These are phyloP conservation scores for Bellardia bayeri DNA, from an alignment of 2,888 invertebrate genomes.

Conservation along the genomic window DNA sequence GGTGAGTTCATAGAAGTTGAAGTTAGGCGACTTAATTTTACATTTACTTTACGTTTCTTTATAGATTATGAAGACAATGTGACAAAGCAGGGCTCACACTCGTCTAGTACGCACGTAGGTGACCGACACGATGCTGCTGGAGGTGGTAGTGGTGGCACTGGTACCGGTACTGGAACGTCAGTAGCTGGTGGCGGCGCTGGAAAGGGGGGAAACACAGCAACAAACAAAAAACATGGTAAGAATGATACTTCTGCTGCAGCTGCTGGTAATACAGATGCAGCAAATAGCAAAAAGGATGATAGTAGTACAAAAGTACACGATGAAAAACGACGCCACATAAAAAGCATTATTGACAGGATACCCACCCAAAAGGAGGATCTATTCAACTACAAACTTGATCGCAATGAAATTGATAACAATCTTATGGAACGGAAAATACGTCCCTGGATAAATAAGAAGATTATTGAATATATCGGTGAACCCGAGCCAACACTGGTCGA, in stretches of 20 bases:
- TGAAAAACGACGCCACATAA: conserved; percentile 98
- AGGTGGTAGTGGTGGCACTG: conserved; percentile 62
- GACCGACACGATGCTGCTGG: conserved; percentile 62
- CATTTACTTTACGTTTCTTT: not conserved
- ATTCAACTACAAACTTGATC: conserved; percentile 97
- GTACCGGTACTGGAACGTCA: conserved; percentile 48
- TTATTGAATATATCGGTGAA: conserved; percentile 99
- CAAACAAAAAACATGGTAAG: conserved; percentile 79
- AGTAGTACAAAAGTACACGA: conserved; percentile 91
- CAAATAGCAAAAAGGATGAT: conserved; percentile 84
- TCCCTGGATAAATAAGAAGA: conserved; percentile 99
- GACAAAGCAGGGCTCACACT: conserved; percentile 58
- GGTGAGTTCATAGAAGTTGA: conserved; percentile 84
- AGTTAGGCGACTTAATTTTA: not conserved
- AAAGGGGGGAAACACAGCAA: conserved; percentile 71
- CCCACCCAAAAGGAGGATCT: conserved; percentile 98
- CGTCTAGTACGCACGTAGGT: conserved; percentile 55
- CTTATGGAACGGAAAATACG: conserved; percentile 98
- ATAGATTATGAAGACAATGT: conserved; percentile 82
- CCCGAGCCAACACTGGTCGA: conserved; percentile 99
- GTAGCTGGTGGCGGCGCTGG: conserved; percentile 66
- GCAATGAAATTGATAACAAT: conserved; percentile 90
- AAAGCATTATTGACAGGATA: conserved; percentile 98
- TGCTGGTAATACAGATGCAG: conserved; percentile 74
- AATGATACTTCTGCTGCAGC: conserved; percentile 78